These are phyloP conservation scores for Lithophane leautieri DNA, from an alignment of 2,888 invertebrate species.

Conservation along the genomic window DNA sequence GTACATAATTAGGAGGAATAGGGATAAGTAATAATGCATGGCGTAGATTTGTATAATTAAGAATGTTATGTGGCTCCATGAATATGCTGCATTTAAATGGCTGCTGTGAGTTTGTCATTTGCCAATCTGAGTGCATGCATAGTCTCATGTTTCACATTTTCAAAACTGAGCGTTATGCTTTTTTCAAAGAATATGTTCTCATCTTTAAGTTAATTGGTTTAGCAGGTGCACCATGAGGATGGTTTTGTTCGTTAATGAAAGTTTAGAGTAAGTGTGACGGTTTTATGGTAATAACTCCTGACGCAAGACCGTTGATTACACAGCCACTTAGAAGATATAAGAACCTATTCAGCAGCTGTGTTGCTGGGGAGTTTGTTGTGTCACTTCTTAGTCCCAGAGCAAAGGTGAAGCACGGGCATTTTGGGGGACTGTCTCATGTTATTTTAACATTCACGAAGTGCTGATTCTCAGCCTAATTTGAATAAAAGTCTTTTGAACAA, in stretches of 20 bases:
- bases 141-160: no score
- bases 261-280: not conserved
- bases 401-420: not conserved
- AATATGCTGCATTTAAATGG: no score
- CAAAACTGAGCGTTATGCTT: no score
- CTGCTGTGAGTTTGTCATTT: not conserved
- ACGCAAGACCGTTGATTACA: not conserved
- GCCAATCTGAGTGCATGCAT: not conserved
- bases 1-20: constrained; percentile 4
- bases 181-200: not conserved
- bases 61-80: not conserved
- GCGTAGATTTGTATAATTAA: not conserved
- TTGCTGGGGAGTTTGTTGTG: not conserved
- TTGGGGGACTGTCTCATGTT: not conserved
- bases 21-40: not conserved
- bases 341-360: not conserved
- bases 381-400: not conserved
- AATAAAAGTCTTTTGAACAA: not conserved
- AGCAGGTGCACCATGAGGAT: not conserved
- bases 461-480: not conserved
- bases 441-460: not conserved
- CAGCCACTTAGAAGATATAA: not conserved
- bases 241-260: not conserved
- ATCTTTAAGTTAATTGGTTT: not conserved
- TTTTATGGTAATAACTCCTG: no score